Base-by-base conservation (phyloP, 2,113 vertebrate genomes). In the Melanostigma gelatinosum region DNA sequence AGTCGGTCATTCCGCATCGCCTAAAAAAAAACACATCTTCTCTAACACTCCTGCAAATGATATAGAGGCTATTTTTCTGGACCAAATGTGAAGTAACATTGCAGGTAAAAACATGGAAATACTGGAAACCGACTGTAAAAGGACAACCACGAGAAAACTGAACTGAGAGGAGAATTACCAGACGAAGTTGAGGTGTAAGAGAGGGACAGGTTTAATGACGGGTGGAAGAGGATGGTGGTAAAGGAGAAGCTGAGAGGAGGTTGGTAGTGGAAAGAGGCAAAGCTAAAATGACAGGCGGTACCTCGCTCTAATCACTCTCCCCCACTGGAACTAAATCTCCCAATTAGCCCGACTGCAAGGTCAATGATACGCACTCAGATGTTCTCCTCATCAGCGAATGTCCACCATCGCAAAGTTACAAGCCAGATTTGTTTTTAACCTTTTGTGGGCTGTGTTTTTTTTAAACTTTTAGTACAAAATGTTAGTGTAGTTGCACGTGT, bases 241-340 rank as follows among this genome's bases (percentile, higher is more conserved):
- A 46, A 71, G 58, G 29, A 58, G 62, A 71, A 69, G 64, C 75
- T 63, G 62, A 36, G 77, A 79, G 69, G 66, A 54, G 65, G 78
- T 40, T 34, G 61, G 74, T 27, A 50, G 71, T 84, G 68, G 83
- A 87, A 87, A 88, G 88, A 89, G 85, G 87, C 73, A 72, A 94
- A 92, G 84, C 83, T 81, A 85, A 94, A 85, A 88, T 91, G 91
- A 93, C 90, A 93, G 85, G 85, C 78, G 76, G 54, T 85, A 46
- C 85, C 72, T 70, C 65, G 50, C 73, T 77, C 63, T 93, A 94
- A 94, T 94, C 82, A 83, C 71, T 73, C 73, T 79, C 75, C 18
- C 75, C 80, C n/a, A 64, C 85, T 38, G 70, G 82, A 92, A 91
- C 89, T 85, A 93, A 94, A 85, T 82, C 55, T 72, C 34, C 75